Evolutionary conservation across 2,113 vertebrate species (phyloP), one percentile per base, ranked within the genome.

Genomic region (Notiomystis cincta): DNA sequence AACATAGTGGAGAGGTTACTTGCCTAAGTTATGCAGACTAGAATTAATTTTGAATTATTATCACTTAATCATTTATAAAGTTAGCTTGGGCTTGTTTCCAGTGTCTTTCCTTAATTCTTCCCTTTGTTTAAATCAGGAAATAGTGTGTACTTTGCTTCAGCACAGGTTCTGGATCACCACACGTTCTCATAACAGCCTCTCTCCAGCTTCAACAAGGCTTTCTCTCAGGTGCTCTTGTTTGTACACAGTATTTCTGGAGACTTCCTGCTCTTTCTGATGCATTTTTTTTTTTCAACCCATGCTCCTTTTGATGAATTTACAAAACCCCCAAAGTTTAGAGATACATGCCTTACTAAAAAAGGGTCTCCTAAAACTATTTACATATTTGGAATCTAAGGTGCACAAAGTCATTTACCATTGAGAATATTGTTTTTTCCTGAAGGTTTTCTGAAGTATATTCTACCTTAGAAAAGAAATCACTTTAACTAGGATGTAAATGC

Each of bases 31-130:
- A 86, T n/a, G 25, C 66, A 94, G 38, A 65, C 18, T 58, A 33
- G 11, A 73, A 58, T 86, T 90, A 13, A 58, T 73, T 70, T 73
- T 58, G 50, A 82, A 81, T 86, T 80, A 65, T 69, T 70, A 42
- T 50, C 42, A 33, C 6, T 91, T 80, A 82, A 77, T 77, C 2
- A 62, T 77, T 94, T 92, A 93, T 51, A 66, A 93, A 77, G 42
- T 58, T 73, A 82, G 2, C 35, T 69, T 81, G 38, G 51, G 67
- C 27, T 77, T 14, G 73, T 77, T 88, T 88, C 64, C 79, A 86
- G 21, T n/a, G 19, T 37, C 54, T 86, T 90, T 17, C 30, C 33
- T 90, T 82, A 91, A 82, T 57, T 56, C 10, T 38, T 5, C 15
- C 9, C 5, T 4, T 28, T 70, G 67, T 76, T 94, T 70, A 62